Conservation (phyloP, 2,888 invertebrate species). For the Nasonovia ribisnigri region DNA sequence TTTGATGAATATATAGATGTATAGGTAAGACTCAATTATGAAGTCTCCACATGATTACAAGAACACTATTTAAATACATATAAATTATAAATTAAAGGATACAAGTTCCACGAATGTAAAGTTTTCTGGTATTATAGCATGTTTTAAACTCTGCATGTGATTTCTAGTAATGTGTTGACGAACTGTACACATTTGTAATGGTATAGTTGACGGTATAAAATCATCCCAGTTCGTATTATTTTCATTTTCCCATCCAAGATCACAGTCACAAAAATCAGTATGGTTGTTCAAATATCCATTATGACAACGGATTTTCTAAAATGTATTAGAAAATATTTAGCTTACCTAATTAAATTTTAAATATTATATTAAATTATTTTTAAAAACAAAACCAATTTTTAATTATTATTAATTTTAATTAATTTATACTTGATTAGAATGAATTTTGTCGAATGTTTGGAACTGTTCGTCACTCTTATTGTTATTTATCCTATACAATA, state of each 20-base stretch:
- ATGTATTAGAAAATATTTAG: neutral
- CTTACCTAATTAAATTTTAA: neutral
- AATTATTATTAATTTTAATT: neutral
- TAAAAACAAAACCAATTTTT: neutral
- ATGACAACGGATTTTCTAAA: slow-evolving; percentile 60
- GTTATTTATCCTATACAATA: slow-evolving; percentile 21
- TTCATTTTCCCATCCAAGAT: slow-evolving; percentile 59
- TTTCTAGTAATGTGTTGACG: neutral
- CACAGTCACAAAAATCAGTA: slow-evolving; percentile 44
- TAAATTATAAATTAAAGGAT: slow-evolving; percentile 30
- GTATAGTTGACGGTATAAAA: slow-evolving; percentile 43
- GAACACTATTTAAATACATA: neutral
- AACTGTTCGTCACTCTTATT: neutral
- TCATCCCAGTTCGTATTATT: slow-evolving; percentile 18
- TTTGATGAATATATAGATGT: no score
- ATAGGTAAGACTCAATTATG: neutral
- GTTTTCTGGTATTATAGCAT: neutral
- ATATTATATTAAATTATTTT: neutral
- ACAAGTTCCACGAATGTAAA: neutral
- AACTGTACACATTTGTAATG: slow-evolving; percentile 33
- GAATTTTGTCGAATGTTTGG: neutral
- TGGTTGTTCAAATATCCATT: slow-evolving; percentile 46
- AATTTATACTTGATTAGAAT: slow-evolving; percentile 30
- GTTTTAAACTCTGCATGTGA: neutral
- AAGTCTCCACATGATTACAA: no score